These are phyloP conservation scores for Rotaria magnacalcarata DNA, from an alignment of 2,888 invertebrate genomes.

Conservation along the genomic window DNA sequence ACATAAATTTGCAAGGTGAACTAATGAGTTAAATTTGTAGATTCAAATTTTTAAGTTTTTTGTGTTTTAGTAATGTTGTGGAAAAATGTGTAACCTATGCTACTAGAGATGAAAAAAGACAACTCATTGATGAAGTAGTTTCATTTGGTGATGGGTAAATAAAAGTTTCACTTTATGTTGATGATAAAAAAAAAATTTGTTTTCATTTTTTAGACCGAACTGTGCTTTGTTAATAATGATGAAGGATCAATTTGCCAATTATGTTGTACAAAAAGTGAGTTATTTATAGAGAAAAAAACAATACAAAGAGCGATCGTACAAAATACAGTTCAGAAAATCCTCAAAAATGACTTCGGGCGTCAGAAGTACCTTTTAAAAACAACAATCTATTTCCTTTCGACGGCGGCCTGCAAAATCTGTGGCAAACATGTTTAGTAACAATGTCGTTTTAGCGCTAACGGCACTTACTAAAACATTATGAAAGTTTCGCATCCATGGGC, in stretches of 20 bases:
- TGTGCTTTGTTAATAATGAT: constrained; percentile 66
- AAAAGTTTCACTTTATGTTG: background rate
- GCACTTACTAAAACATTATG: too few relatives aligned
- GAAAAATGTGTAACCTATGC: constrained; percentile 98
- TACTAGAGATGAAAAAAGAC: constrained; percentile 82
- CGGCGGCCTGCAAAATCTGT: too few relatives aligned
- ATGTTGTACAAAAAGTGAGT: constrained; percentile 83
- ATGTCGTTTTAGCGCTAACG: too few relatives aligned
- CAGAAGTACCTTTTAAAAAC: too few relatives aligned
- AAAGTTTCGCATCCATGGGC: too few relatives aligned
- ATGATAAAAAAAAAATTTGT: background rate
- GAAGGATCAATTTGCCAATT: constrained; percentile 99
- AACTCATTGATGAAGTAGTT: constrained; percentile 94
- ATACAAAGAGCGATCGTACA: too few relatives aligned
- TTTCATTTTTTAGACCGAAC: constrained; percentile 48
- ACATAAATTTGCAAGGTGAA: constrained; percentile 87
- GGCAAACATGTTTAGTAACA: too few relatives aligned
- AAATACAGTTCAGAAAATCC: too few relatives aligned
- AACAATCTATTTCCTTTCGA: too few relatives aligned
- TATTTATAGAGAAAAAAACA: too few relatives aligned
- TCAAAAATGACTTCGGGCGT: too few relatives aligned
- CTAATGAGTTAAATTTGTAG: background rate
- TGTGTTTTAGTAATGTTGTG: constrained; percentile 76
- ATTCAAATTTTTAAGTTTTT: background rate
- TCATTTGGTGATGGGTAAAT: constrained; percentile 32